These are phyloP conservation scores for Suricata suricatta DNA, from an alignment of 2,113 vertebrate genomes.

Conservation along the genomic window DNA sequence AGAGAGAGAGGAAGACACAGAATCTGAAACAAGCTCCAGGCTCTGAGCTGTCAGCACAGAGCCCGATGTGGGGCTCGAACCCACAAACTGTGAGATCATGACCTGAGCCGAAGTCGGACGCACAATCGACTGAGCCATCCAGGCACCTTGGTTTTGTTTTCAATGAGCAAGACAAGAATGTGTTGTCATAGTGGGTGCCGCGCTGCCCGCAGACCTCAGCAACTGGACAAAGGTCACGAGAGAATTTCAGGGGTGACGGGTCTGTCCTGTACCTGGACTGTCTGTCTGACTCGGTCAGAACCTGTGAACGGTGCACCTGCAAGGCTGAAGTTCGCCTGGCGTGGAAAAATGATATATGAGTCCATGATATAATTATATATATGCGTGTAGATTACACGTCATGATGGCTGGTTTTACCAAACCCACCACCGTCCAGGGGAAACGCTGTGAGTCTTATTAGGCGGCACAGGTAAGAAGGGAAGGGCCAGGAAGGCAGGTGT, in stretches of 20 bases:
- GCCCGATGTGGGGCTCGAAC: too few relatives aligned
- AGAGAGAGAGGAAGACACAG: too few relatives aligned
- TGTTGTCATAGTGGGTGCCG: neutral
- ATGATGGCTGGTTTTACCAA: neutral
- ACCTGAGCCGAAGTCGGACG: too few relatives aligned
- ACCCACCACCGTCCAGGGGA: neutral
- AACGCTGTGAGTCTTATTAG: neutral
- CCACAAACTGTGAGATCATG: too few relatives aligned
- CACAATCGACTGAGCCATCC: too few relatives aligned
- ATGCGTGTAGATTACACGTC: neutral
- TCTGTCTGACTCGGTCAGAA: neutral
- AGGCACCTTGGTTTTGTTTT: neutral
- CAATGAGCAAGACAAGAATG: neutral
- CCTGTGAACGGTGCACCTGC: neutral
- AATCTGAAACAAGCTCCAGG: too few relatives aligned
- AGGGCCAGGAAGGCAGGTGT: neutral
- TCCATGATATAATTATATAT: neutral
- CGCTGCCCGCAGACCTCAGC: fast-evolving
- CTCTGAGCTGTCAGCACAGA: too few relatives aligned
- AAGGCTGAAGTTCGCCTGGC: neutral
- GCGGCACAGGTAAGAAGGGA: neutral
- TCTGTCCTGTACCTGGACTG: neutral
- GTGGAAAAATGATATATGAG: neutral
- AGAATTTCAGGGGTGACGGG: too few relatives aligned
- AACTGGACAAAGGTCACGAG: fast-evolving